A percentile compares a stretch with the other conserved stretches of the same genome.
These are phyloP conservation scores for Chouioia cunea DNA, from an alignment of 2,888 invertebrate genomes.

Conservation along the genomic window DNA sequence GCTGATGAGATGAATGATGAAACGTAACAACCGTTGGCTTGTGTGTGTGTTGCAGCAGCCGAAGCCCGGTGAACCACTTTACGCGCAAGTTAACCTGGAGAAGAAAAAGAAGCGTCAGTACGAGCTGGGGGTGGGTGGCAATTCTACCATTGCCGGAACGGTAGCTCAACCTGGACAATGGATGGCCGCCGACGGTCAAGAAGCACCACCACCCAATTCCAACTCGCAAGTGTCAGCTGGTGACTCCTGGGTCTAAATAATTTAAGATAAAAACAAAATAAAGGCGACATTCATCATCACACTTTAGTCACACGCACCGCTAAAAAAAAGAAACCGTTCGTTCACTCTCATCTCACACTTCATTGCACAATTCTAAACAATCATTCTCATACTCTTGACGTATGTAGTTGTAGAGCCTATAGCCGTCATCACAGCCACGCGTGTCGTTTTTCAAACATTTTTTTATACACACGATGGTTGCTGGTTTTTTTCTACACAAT, in stretches of 20 bases:
- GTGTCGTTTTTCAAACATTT: not conserved
- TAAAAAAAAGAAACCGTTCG: slow-evolving; percentile 45
- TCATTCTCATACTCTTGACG: no score
- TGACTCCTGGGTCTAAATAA: slow-evolving; percentile 70
- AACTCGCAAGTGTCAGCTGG: slow-evolving; percentile 66
- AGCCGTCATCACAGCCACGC: no score
- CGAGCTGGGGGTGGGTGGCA: slow-evolving; percentile 65
- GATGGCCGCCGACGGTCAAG: slow-evolving; percentile 57
- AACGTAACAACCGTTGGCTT: slow-evolving; percentile 55
- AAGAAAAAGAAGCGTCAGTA: slow-evolving; percentile 73
- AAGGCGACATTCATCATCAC: not conserved
- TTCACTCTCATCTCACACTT: not conserved
- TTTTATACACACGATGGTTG: not conserved
- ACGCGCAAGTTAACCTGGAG: slow-evolving; percentile 76
- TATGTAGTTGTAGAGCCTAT: no score
- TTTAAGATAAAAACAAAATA: slow-evolving; percentile 1
- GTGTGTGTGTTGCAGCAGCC: slow-evolving; percentile 69
- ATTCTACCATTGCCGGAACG: slow-evolving; percentile 54
- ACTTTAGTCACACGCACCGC: slow-evolving; percentile 48
- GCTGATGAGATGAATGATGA: no score
- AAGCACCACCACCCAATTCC: slow-evolving; percentile 52
- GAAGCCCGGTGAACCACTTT: slow-evolving; percentile 74
- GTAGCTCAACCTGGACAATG: slow-evolving; percentile 53
- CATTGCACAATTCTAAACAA: slow-evolving; percentile 64
- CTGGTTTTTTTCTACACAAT: slow-evolving; percentile 23